Evolutionary conservation across 2,113 vertebrate genomes (phyloP), one percentile per base, ranked within the genome.

Genomic region (Melanerpes formicivorus): DNA sequence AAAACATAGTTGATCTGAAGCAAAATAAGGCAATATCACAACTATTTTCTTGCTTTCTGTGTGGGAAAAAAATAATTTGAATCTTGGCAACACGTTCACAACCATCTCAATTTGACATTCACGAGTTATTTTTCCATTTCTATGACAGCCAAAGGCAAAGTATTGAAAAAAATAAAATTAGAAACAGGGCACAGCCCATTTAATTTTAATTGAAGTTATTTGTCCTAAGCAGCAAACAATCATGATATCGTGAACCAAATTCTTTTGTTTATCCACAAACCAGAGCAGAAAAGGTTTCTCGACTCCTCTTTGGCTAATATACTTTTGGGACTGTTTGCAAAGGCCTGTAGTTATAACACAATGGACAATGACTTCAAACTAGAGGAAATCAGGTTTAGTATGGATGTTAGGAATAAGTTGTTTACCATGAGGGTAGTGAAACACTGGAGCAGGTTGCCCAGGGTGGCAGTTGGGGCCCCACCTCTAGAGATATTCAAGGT

Each of bases 141-240:
- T 46, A 1, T 6, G 64, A 64, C 3, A 66, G 58, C 27, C 0
- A 0, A 29, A 55, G 23, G 16, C 19, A 58, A 90, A 34, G 2
- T 84, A 21, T 6, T 22, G 23, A 66, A 60, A 34, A 34, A 44
- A 66, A 40, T 40, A 40, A 65, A 10, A 52, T 71, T 78, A 72
- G 48, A 80, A 88, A 62, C 2, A 21, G 29, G 23, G 46, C 25
- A 55, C 2, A 72, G 18, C 10, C 2, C 7, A 29, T 62, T 71
- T 84, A 65, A 67, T 81, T 88, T 75, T 30, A 65, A 64, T 69
- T 64, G 1, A 86, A 86, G 19, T 40, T 50, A 44, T 29, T 75
- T 21, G 23, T 79, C 8, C 5, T 21, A 18, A 69, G 21, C 55
- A 75, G 56, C 2, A 5, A 92, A 62, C 1, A 11, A 11, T 56